Conservation (phyloP, 2,113 vertebrate genomes). For the Phycodurus eques region DNA sequence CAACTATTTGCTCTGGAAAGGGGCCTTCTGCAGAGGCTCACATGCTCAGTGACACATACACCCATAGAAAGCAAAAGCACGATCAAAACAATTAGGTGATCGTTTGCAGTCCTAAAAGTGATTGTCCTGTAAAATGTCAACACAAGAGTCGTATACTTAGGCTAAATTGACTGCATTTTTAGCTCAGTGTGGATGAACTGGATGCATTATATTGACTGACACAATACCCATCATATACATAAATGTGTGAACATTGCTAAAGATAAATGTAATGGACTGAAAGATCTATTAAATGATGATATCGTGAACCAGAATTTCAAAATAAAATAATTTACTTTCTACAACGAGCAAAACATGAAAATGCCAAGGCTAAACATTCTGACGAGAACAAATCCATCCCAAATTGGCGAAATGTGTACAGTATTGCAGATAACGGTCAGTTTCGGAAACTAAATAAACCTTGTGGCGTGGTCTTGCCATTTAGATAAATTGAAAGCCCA, state of each 20-base stretch:
- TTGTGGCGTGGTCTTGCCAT: background rate
- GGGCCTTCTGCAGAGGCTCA: slow-evolving; percentile 15
- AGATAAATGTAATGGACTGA: too few relatives aligned
- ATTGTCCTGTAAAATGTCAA: slow-evolving; percentile 16
- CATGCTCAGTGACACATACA: slow-evolving; percentile 6
- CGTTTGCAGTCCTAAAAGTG: background rate
- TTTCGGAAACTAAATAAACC: background rate
- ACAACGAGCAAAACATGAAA: background rate
- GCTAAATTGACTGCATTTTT: slow-evolving; percentile 10
- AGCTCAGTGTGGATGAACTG: slow-evolving; percentile 1
- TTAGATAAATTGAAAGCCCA: background rate
- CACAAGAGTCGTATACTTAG: slow-evolving; percentile 1
- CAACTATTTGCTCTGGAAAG: slow-evolving; percentile 38
- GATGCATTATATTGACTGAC: background rate
- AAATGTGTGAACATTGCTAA: background rate
- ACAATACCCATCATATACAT: background rate
- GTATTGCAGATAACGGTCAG: background rate
- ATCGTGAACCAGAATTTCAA: background rate
- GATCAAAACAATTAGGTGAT: background rate
- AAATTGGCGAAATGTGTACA: background rate
- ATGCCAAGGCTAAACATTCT: background rate
- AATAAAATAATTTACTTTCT: background rate
- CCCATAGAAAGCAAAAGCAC: background rate
- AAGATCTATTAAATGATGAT: background rate
- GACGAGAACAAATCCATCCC: background rate